Base-by-base conservation (phyloP, 2,113 vertebrate genomes). In the Coreoperca whiteheadi region DNA sequence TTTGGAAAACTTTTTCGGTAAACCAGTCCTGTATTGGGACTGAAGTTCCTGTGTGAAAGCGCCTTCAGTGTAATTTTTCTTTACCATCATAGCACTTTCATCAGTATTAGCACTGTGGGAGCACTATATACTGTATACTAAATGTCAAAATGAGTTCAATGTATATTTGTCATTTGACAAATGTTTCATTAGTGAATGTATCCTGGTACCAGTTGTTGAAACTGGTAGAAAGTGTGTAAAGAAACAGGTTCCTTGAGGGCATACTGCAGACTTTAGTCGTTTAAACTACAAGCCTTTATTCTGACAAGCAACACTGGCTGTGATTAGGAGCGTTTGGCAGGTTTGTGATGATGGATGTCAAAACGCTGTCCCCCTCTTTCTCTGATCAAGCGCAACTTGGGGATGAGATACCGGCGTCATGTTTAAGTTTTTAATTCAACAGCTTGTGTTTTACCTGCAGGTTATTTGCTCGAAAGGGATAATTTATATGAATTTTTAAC, bases 371-470 rank as follows among this genome's bases (percentile, higher is more conserved):
- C 63, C 41, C 46, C 15, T 59, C 46, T 43, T 46, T 69, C 46
- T 67, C 65, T 69, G 81, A 87, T 90, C 61, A 73, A 89, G 32
- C 37, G 60, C 32, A 75, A 65, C 59, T 73, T 34, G 15, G n/a
- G 7, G 73, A 76, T 70, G 61, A 78, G 28, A 61, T 16, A 34
- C 63, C 15, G 1, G 16, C 0, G 32, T 76, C 54, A 65, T 23
- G 65, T 43, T 4, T 70, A 73, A 32, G 66, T 66, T 79, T 78
- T 75, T 69, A 64, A 81, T 87, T 85, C 50, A 73, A 71, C 68
- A 85, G 79, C 63, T 72, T 81, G 69, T 76, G 61, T 79, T 85
- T 71, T 82, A 79, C 79, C 85, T 77, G 73, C 60, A 77, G 85
- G 64, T 85, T 86, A 75, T 83, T 82, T 69, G 39, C 56, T 72